These are phyloP conservation scores for Bellardia bayeri DNA, from an alignment of 2,888 invertebrate species.

Conservation along the genomic window DNA sequence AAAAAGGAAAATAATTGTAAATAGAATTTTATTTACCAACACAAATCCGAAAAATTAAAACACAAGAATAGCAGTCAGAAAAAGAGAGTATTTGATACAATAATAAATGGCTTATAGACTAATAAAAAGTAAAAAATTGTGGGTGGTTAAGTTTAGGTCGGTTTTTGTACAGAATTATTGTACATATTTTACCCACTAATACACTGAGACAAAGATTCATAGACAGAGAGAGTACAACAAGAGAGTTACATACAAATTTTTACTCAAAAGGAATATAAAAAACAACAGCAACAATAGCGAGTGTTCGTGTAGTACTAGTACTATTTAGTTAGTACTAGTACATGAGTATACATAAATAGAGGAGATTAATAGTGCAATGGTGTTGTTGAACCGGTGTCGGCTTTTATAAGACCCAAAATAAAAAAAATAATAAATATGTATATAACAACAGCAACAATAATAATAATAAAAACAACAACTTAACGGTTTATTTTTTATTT, in stretches of 20 bases:
- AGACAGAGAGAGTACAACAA: neutral
- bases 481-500: constrained; percentile 40
- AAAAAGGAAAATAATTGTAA: constrained; percentile 37
- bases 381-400: constrained; percentile 76
- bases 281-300: neutral
- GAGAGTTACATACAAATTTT: neutral
- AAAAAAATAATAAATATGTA: constrained; percentile 39
- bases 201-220: constrained; percentile 40
- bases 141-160: constrained; percentile 57
- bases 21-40: constrained; percentile 59
- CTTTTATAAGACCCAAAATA: constrained; percentile 65
- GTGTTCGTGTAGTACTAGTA: neutral
- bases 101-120: constrained; percentile 44
- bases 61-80: constrained; percentile 14
- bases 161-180: constrained; percentile 7
- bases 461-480: neutral
- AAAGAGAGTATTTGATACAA: constrained; percentile 29
- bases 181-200: constrained; percentile 29
- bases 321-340: neutral
- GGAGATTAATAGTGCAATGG: constrained; percentile 66
- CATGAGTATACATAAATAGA: constrained; percentile 56
- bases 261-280: neutral
- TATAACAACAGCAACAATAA: constrained; percentile 23
- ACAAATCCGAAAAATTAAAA: constrained; percentile 65
- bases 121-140: constrained; percentile 44